Evolutionary conservation across 2,888 invertebrate species (phyloP).

Genomic region (Suillia variegata): DNA sequence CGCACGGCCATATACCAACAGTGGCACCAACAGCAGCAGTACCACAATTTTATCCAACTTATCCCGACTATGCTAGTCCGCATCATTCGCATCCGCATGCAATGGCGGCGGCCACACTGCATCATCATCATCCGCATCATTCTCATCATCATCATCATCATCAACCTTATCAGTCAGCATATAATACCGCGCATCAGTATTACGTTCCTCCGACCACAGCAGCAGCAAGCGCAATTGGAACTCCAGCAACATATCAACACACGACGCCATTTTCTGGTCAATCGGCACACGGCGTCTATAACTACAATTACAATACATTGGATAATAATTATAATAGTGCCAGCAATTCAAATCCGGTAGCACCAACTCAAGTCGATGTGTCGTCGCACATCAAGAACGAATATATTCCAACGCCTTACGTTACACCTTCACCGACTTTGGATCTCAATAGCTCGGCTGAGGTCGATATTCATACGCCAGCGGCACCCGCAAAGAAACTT

Average conservation of each 20-base stretch:
- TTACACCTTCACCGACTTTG: slow-evolving; percentile 57
- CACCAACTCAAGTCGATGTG: slow-evolving; percentile 10
- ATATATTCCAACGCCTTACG: slow-evolving; percentile 52
- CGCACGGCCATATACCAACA: slow-evolving; percentile 41
- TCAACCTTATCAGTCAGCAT: slow-evolving; percentile 29
- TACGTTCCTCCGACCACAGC: slow-evolving; percentile 32
- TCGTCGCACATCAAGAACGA: slow-evolving; percentile 41
- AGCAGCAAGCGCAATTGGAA: slow-evolving; percentile 16
- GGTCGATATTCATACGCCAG: slow-evolving; percentile 46
- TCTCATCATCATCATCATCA: slow-evolving; percentile 30
- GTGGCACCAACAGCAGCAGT: slow-evolving; percentile 19
- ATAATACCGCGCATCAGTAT: slow-evolving; percentile 28
- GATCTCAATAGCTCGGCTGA: slow-evolving; percentile 57
- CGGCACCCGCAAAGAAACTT: slow-evolving; percentile 40
- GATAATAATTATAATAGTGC: slow-evolving; percentile 26
- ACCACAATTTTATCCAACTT: slow-evolving; percentile 33
- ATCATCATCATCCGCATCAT: slow-evolving; percentile 21
- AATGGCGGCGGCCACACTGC: background rate
- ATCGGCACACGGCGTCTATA: slow-evolving; percentile 17
- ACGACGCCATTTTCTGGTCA: slow-evolving; percentile 12
- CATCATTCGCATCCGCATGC: slow-evolving; percentile 31
- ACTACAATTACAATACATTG: slow-evolving; percentile 17
- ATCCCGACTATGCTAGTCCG: slow-evolving; percentile 33
- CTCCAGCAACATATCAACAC: slow-evolving; percentile 9
- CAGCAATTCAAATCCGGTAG: background rate